These are phyloP conservation scores for Panthera leo DNA, from an alignment of 2,113 vertebrate species.

Conservation along the genomic window DNA sequence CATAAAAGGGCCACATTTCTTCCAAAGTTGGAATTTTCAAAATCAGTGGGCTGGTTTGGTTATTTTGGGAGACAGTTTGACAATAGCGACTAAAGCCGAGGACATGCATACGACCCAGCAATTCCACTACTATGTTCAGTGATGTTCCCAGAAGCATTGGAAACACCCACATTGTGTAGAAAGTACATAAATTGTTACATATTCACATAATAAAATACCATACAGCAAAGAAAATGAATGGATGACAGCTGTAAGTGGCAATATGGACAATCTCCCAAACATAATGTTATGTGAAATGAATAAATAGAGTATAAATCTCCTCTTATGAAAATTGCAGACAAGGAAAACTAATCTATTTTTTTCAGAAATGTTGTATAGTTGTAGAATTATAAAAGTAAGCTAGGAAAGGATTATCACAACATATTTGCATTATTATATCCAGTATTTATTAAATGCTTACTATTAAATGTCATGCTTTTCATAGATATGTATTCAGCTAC, in stretches of 20 bases:
- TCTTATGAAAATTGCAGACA: neutral
- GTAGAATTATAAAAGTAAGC: neutral
- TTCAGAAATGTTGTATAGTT: neutral
- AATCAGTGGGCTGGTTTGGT: neutral
- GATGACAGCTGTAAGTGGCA: neutral
- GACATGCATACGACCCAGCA: fast-evolving
- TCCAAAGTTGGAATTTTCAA: neutral
- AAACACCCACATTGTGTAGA: neutral
- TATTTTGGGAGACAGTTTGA: neutral
- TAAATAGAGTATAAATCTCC: neutral
- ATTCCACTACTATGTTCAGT: neutral
- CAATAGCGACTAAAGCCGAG: neutral
- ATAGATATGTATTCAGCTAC: neutral
- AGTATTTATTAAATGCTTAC: neutral
- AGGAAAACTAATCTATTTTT: neutral
- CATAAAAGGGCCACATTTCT: neutral
- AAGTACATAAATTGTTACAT: neutral
- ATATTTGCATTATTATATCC: neutral
- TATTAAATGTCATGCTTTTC: neutral
- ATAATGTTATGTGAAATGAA: neutral
- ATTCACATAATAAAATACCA: neutral
- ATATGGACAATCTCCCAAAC: neutral
- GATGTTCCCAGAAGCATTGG: neutral
- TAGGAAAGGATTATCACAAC: neutral
- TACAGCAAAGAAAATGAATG: neutral